A percentile compares a stretch with the other conserved stretches of the same genome.
These are phyloP conservation scores for Campodea augens DNA, from an alignment of 1,140 invertebrate genomes.

Conservation along the genomic window DNA sequence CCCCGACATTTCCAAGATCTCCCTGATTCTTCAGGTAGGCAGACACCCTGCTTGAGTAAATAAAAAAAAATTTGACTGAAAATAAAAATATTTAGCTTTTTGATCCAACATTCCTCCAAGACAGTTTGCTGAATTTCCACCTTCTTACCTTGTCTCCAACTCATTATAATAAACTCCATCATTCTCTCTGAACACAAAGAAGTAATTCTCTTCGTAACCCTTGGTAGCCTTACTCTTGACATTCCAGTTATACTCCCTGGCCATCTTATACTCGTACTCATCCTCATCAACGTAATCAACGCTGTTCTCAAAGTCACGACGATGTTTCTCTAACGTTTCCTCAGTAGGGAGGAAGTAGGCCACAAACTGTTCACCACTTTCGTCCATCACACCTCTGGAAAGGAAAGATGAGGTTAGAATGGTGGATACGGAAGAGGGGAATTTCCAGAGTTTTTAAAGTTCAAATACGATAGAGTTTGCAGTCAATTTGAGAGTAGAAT, in stretches of 20 bases:
- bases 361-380: constrained; percentile 95
- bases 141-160: constrained; percentile 58
- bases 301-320: constrained; percentile 49
- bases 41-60: too few relatives aligned
- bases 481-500: constrained; percentile 18
- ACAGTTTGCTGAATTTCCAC: too few relatives aligned
- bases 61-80: too few relatives aligned
- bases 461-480: constrained; percentile 22
- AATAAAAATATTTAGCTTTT: too few relatives aligned
- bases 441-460: constrained; percentile 17
- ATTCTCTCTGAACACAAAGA: constrained; percentile 78
- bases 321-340: constrained; percentile 72
- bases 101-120: too few relatives aligned
- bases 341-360: constrained; percentile 93
- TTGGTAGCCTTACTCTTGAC: constrained; percentile 95
- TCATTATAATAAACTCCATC: constrained; percentile 88
- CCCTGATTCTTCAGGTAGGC: too few relatives aligned
- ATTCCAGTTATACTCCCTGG: constrained; percentile 93
- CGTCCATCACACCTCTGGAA: constrained; percentile 84
- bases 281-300: constrained; percentile 81
- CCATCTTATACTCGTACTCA: constrained; percentile 89
- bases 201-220: constrained; percentile 97
- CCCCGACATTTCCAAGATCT: too few relatives aligned
- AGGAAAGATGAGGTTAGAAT: constrained; percentile 18
- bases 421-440: too few relatives aligned